A percentile compares a stretch with the other conserved stretches of the same genome.
phyloP scores from a whole-genome alignment of 2,797 vertebrate species.

The Notolabrus celidotus region DNA sequence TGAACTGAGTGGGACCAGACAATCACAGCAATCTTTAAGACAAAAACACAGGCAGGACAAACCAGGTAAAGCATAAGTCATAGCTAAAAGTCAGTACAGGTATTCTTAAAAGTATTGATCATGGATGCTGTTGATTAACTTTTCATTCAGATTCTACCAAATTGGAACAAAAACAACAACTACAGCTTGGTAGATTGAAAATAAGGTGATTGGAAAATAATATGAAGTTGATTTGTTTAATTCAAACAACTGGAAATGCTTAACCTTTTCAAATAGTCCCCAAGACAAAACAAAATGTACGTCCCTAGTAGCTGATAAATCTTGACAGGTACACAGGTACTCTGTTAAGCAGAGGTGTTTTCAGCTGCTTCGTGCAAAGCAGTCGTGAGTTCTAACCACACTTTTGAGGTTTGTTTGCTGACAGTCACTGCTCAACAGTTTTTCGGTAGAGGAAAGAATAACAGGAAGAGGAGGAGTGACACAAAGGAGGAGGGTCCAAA shows the following conservation, averaged over 20 bases:
- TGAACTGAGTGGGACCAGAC: no score
- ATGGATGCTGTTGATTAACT: no score
- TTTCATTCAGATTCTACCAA: background rate
- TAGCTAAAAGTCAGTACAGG: no score
- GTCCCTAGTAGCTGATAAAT: background rate
- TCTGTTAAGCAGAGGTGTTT: slow-evolving; percentile 2
- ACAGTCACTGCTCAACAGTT: slow-evolving; percentile 26
- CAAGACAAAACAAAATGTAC: background rate
- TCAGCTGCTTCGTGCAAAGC: slow-evolving; percentile 9
- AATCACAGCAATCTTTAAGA: no score
- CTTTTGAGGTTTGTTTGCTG: slow-evolving; percentile 10
- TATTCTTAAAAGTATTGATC: no score
- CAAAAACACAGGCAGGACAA: no score
- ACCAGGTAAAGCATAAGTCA: no score
- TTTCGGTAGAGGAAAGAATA: slow-evolving; percentile 49
- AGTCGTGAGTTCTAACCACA: slow-evolving; percentile 9
- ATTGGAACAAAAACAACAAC: background rate
- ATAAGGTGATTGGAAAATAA: background rate
- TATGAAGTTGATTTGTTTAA: background rate
- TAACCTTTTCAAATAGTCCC: background rate
- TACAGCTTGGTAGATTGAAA: background rate
- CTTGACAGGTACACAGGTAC: background rate
- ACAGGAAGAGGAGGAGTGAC: slow-evolving; percentile 57
- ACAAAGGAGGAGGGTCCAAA: slow-evolving; percentile 33
- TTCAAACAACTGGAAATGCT: background rate